Percentiles rank a stretch among this genome's conserved stretches.
phyloP scores from a whole-genome alignment of 2,888 invertebrate species.

The Limnephilus rhombicus region DNA sequence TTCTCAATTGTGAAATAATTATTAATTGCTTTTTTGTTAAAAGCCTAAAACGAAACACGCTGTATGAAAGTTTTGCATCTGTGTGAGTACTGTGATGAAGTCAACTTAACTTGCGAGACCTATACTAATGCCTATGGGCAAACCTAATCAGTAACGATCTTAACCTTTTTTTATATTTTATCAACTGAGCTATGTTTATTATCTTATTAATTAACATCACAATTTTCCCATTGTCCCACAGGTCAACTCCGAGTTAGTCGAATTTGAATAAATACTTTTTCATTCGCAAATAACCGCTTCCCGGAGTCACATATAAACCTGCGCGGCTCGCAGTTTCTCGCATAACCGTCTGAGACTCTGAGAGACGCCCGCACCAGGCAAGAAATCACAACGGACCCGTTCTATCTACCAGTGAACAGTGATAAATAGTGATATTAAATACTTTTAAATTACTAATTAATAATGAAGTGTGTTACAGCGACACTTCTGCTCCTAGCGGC shows the following conservation, averaged over 20 bases:
- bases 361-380: neutral
- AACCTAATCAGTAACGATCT: too few relatives aligned
- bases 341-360: neutral
- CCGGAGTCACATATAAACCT: slow-evolving; percentile 47
- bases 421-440: slow-evolving; percentile 18
- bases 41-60: too few relatives aligned
- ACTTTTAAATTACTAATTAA: neutral
- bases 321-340: slow-evolving; percentile 23
- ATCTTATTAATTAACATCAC: neutral
- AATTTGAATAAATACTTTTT: slow-evolving; percentile 1
- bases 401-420: neutral
- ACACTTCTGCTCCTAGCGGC: slow-evolving; percentile 51
- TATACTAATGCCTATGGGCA: too few relatives aligned
- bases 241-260: slow-evolving; percentile 23
- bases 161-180: neutral
- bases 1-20: too few relatives aligned
- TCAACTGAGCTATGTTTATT: neutral
- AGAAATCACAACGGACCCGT: neutral
- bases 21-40: too few relatives aligned
- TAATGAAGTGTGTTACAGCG: slow-evolving; percentile 42
- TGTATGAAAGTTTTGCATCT: too few relatives aligned
- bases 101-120: too few relatives aligned
- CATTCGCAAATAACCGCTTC: slow-evolving; percentile 45
- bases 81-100: too few relatives aligned
- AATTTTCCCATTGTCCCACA: neutral